Conservation (phyloP, 1,140 invertebrate species). For the Muscidifurax raptorellus region DNA sequence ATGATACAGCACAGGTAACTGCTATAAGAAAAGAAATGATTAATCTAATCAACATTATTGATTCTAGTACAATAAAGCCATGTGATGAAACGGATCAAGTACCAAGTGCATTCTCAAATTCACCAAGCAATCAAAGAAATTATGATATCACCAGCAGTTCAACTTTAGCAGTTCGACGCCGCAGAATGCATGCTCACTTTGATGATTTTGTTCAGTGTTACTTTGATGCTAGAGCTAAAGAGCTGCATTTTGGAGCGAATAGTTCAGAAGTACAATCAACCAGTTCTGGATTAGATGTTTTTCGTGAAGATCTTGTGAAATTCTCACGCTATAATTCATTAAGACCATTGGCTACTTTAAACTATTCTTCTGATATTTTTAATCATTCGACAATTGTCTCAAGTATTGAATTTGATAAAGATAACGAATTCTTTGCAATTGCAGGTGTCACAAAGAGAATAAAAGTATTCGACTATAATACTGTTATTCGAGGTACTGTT, state of each 20-base stretch:
- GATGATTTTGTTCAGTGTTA: slow-evolving; percentile 94
- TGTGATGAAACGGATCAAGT: slow-evolving; percentile 64
- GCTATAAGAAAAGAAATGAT: slow-evolving; percentile 79
- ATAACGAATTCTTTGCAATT: slow-evolving; percentile 97
- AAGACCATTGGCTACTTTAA: slow-evolving; percentile 89
- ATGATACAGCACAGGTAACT: slow-evolving; percentile 73
- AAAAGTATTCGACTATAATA: slow-evolving; percentile 94
- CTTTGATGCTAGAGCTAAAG: slow-evolving; percentile 85
- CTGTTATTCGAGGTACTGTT: slow-evolving; percentile 88
- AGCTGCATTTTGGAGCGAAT: slow-evolving; percentile 79
- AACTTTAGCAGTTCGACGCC: slow-evolving; percentile 81
- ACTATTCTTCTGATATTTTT: slow-evolving; percentile 92
- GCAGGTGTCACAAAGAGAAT: slow-evolving; percentile 97
- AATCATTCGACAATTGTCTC: slow-evolving; percentile 96
- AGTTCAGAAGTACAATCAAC: slow-evolving; percentile 64
- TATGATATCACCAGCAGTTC: slow-evolving; percentile 60
- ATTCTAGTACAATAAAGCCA: slow-evolving; percentile 74
- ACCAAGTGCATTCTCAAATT: slow-evolving; percentile 58
- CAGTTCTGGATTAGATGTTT: slow-evolving; percentile 83
- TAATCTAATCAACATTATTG: slow-evolving; percentile 78
- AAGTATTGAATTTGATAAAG: slow-evolving; percentile 98
- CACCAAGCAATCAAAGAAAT: slow-evolving; percentile 58
- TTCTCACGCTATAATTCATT: slow-evolving; percentile 91
- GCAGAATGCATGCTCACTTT: slow-evolving; percentile 90
- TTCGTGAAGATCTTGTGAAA: slow-evolving; percentile 91